Evolutionary conservation across 1,140 invertebrate genomes (phyloP), one percentile per base, ranked within the genome.

Genomic region (Tetranychus cinnabarinus): DNA sequence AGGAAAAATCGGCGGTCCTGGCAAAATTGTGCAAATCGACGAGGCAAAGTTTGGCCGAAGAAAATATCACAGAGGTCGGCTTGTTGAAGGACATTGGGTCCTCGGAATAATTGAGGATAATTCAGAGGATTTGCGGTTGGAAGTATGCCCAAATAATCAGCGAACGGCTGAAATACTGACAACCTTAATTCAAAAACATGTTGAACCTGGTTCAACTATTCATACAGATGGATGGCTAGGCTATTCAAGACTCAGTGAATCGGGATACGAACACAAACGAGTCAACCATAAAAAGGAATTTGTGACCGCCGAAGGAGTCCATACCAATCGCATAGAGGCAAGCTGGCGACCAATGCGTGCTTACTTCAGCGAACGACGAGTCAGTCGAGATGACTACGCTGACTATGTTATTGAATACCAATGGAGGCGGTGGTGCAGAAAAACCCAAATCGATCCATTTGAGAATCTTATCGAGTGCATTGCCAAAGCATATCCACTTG

Each of bases 21-120:
- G 64, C 5, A n/a, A 23, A 1, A 36, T 62, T 56, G 64, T 63
- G 15, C 61, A 67, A 59, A 58, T 65, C 1, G 61, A 66, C 45
- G 65, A 67, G 58, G 15, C 56, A 3, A 64, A 58, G 48, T 62
- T 67, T 46, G 65, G 60, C 3, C 59, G 59, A 57, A 45, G 56
- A 46, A 66, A 67, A 50, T 64, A 59, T 45, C 50, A 63, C 39
- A n/a, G 50, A 8, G 63, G 62, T 6, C 50, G 58, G n/a, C 3
- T 15, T 4, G 50, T 64, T 4, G 52, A 59, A 34, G 64, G 61
- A 4, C 15, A 60, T 42, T 64, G 63, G 65, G 39, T 65, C 4
- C 66, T 67, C 31, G 64, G 64, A 0, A 60, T 55, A 15, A 23
- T 60, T 56, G 59, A 65, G 55, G 46, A 50, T 13, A 59, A 46